These are phyloP conservation scores for Steinernema scapterisci DNA, from an alignment of 2,888 invertebrate species.

Conservation along the genomic window DNA sequence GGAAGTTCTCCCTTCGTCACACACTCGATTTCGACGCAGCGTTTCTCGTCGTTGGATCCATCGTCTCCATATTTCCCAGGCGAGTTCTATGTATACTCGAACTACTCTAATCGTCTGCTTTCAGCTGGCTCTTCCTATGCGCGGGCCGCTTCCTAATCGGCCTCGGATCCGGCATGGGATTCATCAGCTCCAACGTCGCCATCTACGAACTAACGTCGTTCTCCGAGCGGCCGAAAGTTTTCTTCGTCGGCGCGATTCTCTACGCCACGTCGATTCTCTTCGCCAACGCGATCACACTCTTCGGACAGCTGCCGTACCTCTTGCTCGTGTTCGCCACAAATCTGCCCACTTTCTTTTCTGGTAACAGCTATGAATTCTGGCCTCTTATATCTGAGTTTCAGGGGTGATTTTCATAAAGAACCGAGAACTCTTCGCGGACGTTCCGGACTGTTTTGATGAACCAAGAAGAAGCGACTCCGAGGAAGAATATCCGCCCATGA, in stretches of 20 bases:
- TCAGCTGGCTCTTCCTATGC: constrained; percentile 35
- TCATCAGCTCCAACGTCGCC: constrained; percentile 36
- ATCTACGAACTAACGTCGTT: constrained; percentile 35
- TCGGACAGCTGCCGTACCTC: constrained; percentile 15
- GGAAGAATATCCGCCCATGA: constrained; percentile 25
- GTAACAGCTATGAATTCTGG: not conserved
- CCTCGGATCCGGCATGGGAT: constrained; percentile 38
- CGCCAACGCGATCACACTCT: constrained; percentile 26
- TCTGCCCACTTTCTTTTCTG: constrained; percentile 21
- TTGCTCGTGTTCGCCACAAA: constrained; percentile 15
- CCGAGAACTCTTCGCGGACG: not conserved
- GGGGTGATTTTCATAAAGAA: constrained; percentile 25
- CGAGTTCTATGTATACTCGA: no score
- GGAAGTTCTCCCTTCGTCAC: constrained; percentile 31
- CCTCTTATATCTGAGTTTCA: not conserved
- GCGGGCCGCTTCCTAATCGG: constrained; percentile 38
- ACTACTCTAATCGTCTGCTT: not conserved
- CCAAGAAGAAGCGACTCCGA: not conserved
- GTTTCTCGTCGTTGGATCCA: constrained; percentile 12
- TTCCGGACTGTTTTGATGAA: constrained; percentile 9
- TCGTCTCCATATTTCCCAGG: constrained; percentile 10
- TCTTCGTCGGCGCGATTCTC: constrained; percentile 36
- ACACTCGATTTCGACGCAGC: constrained; percentile 33
- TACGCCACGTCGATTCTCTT: constrained; percentile 35
- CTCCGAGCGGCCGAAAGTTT: constrained; percentile 33